A percentile compares a stretch with the other conserved stretches of the same genome.
Conservation (phyloP, 1,140 invertebrate genomes). For the Aphidius ervi region DNA sequence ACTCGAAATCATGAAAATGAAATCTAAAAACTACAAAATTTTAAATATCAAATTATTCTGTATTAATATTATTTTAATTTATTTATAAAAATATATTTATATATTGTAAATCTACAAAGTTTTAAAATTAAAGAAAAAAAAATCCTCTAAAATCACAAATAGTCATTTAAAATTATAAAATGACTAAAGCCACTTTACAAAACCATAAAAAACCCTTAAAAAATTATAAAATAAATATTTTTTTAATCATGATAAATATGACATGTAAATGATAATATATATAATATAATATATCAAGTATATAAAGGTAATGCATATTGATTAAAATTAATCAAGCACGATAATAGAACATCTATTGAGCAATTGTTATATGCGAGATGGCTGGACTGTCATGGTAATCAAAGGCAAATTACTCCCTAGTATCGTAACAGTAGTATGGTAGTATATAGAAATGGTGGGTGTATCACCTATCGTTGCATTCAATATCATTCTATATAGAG, state of each 20-base stretch:
- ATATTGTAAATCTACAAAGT: too few relatives aligned
- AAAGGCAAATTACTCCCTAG: constrained; percentile 20
- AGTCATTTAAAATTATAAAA: too few relatives aligned
- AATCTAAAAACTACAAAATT: too few relatives aligned
- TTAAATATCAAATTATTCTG: too few relatives aligned
- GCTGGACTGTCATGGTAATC: constrained; percentile 16
- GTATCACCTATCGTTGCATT: background rate
- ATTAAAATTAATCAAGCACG: constrained; percentile 17
- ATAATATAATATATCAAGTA: background rate
- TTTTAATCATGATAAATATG: background rate
- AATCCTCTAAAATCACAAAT: too few relatives aligned
- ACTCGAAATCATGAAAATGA: too few relatives aligned
- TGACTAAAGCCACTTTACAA: too few relatives aligned
- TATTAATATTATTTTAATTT: too few relatives aligned
- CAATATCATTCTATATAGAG: background rate
- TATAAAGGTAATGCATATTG: constrained; percentile 13
- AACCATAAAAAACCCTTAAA: background rate
- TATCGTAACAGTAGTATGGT: background rate
- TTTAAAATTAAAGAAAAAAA: too few relatives aligned
- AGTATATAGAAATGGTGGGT: constrained; percentile 2
- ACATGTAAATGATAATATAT: background rate
- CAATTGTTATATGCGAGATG: constrained; percentile 12
- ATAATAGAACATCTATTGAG: constrained; percentile 11
- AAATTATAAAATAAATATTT: background rate
- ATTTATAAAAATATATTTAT: too few relatives aligned